These are phyloP conservation scores for Zoanthus gigantus DNA, from an alignment of 92 coral and sea anemone genomes.

Conservation along the genomic window DNA sequence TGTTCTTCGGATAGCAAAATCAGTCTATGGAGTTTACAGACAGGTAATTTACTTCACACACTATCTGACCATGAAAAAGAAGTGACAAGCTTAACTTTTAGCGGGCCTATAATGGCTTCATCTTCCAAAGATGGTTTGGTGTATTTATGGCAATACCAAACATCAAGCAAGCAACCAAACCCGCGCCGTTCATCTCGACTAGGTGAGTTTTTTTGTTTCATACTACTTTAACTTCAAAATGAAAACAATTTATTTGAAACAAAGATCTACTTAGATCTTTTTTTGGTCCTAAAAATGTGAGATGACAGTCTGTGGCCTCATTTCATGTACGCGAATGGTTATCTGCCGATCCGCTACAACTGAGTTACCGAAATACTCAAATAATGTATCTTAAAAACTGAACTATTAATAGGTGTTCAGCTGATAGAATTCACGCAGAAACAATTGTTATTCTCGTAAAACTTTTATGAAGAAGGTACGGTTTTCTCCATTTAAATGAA, in stretches of 20 bases:
- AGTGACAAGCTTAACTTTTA: conserved; percentile 77
- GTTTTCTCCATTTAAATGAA: not conserved
- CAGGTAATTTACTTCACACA: conserved; percentile 77
- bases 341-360: too few species aligned
- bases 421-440: not conserved
- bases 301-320: not conserved
- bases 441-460: not conserved
- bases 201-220: conserved; percentile 66
- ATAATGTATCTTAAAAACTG: too few species aligned
- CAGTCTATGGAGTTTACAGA: conserved; percentile 77
- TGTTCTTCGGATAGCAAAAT: conserved; percentile 85
- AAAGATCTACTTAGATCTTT: conserved; percentile 10
- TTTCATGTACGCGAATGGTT: not conserved
- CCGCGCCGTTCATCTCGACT: conserved; percentile 85
- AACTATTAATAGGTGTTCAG: not conserved
- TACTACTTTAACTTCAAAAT: too few species aligned
- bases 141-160: conserved; percentile 84
- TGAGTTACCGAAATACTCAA: not conserved
- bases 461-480: not conserved
- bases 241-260: not conserved
- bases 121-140: conserved; percentile 84
- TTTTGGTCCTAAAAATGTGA: not conserved
- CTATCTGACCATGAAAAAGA: conserved; percentile 77
- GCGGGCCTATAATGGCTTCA: conserved; percentile 86
- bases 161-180: conserved; percentile 52